These are phyloP conservation scores for Columba livia DNA, from an alignment of 2,113 vertebrate genomes.

Conservation along the genomic window DNA sequence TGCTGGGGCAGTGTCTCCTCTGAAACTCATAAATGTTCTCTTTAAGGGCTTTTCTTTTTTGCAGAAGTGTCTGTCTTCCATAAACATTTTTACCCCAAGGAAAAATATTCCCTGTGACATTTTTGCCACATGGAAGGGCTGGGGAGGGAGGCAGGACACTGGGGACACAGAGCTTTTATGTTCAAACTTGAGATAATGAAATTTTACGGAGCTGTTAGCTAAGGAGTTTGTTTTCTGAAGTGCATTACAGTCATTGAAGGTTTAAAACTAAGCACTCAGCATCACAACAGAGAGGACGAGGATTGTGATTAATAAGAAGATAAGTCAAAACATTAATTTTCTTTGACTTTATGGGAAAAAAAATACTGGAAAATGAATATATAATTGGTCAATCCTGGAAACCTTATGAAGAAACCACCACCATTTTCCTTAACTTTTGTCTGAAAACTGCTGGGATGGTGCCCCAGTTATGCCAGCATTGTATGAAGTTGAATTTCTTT, in stretches of 20 bases:
- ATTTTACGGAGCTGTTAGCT: not conserved
- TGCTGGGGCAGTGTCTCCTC: not conserved
- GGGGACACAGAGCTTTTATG: not conserved
- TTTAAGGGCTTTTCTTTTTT: not conserved
- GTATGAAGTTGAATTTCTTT: not conserved
- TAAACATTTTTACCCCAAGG: not conserved
- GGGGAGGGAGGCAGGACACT: not conserved
- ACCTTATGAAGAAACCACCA: not conserved
- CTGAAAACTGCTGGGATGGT: not conserved
- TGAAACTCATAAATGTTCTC: conserved; percentile 15
- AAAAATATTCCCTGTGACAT: not conserved
- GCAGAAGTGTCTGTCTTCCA: not conserved
- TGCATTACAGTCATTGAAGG: not conserved
- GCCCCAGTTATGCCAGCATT: not conserved
- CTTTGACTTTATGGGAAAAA: not conserved
- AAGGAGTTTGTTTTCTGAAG: not conserved
- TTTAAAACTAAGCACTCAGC: not conserved
- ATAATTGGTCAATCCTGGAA: not conserved
- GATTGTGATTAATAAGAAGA: not conserved
- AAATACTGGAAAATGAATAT: not conserved
- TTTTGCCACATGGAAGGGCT: not conserved
- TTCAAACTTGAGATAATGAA: not conserved
- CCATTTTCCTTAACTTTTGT: not conserved
- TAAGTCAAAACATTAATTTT: not conserved
- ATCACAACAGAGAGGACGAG: not conserved